A percentile compares a stretch with the other conserved stretches of the same genome.
Conservation (phyloP, 2,797 vertebrate genomes). For the Syndactyla subalaris region DNA sequence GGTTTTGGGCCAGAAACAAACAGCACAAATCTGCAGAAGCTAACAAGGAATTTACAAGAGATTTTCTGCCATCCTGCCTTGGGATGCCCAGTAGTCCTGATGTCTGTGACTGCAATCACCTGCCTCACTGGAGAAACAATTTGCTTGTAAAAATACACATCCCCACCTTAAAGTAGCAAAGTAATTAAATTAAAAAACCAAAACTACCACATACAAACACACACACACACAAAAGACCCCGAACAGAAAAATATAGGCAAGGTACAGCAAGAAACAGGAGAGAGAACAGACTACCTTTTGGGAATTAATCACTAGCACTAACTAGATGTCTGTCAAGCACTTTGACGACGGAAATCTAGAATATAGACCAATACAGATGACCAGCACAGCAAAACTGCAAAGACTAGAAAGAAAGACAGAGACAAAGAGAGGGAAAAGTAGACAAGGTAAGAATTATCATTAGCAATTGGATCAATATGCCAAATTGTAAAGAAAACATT, state of each 20-base stretch:
- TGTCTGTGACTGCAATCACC: not conserved
- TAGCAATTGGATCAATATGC: not conserved
- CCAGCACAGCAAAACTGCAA: constrained; percentile 50
- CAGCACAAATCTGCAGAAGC: not conserved
- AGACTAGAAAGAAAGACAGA: constrained; percentile 34
- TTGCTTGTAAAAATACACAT: not conserved
- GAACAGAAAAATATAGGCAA: not conserved
- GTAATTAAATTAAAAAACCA: not conserved
- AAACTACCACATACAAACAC: not conserved
- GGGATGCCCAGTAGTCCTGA: not conserved
- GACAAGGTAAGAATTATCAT: constrained; percentile 39
- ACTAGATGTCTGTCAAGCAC: constrained; percentile 60
- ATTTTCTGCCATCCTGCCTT: not conserved
- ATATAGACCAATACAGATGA: constrained; percentile 46
- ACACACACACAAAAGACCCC: not conserved
- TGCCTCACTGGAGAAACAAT: not conserved
- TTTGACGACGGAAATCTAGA: constrained; percentile 38
- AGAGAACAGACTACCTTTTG: constrained; percentile 51
- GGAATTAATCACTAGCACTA: constrained; percentile 56
- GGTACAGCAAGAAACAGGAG: constrained; percentile 35
- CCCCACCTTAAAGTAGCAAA: not conserved
- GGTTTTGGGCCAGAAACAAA: not conserved
- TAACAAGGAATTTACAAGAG: not conserved
- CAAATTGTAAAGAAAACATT: not conserved
- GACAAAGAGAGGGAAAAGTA: constrained; percentile 5